Conservation (phyloP, 2,888 invertebrate species). For the Patella pellucida region DNA sequence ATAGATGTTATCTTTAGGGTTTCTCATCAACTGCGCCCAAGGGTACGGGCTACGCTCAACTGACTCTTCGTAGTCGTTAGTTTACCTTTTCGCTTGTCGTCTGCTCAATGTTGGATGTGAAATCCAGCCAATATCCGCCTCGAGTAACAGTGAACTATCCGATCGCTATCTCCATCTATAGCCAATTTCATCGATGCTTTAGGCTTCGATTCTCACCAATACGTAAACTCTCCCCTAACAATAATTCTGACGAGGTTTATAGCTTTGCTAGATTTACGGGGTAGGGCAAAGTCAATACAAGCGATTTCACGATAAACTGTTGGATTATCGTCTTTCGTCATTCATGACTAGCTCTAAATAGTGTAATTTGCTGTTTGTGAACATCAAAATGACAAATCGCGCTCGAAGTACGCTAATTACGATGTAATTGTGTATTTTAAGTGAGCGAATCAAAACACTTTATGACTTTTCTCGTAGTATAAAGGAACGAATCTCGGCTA, state of each 20-base stretch:
- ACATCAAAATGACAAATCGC: not conserved
- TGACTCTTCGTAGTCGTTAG: not conserved
- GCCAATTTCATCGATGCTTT: slow-evolving; percentile 7
- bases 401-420: no score
- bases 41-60: slow-evolving; percentile 9
- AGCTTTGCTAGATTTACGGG: no score
- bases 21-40: not conserved
- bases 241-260: no score
- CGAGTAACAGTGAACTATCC: not conserved
- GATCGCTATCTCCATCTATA: not conserved
- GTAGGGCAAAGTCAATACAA: not conserved
- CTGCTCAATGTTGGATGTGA: not conserved
- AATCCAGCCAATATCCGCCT: slow-evolving; percentile 9
- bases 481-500: no score
- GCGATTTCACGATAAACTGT: slow-evolving; percentile 2
- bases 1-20: slow-evolving; percentile 9
- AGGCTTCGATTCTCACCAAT: slow-evolving; percentile 1
- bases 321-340: not conserved
- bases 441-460: no score
- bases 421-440: no score
- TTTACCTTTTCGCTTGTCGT: not conserved
- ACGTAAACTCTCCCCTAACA: not conserved
- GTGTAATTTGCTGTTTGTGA: not conserved
- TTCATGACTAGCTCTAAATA: not conserved
- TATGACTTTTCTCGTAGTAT: no score